A percentile compares a stretch with the other conserved stretches of the same genome.
phyloP scores from a whole-genome alignment of 2,888 invertebrate species.

The Graphium colonna region DNA sequence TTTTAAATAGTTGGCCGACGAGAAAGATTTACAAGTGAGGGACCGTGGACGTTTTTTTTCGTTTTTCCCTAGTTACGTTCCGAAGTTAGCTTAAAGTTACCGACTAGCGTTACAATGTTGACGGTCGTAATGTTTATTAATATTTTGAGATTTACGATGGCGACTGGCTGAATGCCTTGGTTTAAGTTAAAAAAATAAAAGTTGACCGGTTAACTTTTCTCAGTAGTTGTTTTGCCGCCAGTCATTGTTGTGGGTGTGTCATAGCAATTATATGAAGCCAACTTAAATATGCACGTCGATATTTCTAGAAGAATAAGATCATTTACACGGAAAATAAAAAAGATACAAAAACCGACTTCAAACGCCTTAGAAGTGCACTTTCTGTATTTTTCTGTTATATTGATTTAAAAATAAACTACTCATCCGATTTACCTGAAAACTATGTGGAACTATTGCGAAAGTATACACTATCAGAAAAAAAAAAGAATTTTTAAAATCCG shows the following conservation, averaged over 20 bases:
- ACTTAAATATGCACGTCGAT: not conserved
- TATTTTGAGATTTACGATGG: slow-evolving; percentile 7
- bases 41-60: not conserved
- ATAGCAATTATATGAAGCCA: not conserved
- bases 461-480: no score
- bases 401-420: no score
- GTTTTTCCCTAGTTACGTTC: not conserved
- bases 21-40: no score
- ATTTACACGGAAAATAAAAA: no score
- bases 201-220: not conserved
- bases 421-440: no score
- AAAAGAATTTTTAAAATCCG: no score
- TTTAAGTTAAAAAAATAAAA: not conserved
- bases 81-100: not conserved
- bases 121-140: slow-evolving; percentile 1
- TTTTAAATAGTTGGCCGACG: no score
- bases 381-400: no score
- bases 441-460: no score
- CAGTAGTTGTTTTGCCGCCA: not conserved
- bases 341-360: no score
- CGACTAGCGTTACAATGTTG: slow-evolving; percentile 5
- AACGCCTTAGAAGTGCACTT: no score
- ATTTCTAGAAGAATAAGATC: not conserved
- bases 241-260: slow-evolving; percentile 1
- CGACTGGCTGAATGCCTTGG: not conserved